phyloP scores from a whole-genome alignment of 2,888 invertebrate species.

The Watsonalla binaria region DNA sequence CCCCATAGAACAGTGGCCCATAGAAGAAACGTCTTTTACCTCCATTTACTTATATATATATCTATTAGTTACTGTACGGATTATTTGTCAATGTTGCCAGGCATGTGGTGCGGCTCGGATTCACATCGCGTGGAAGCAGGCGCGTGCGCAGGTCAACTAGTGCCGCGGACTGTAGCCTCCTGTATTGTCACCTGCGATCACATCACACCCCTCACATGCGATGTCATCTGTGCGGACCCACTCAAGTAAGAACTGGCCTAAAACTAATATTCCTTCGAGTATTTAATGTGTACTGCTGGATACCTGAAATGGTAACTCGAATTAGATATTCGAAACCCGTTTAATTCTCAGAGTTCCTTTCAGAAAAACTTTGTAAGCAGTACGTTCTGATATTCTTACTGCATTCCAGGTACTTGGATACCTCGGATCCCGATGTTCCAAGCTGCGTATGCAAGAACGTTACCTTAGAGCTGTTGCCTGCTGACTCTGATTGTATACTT shows the following conservation, averaged over 20 bases:
- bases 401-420: conserved; percentile 53
- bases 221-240: conserved; percentile 53
- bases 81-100: conserved; percentile 22
- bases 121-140: conserved; percentile 64
- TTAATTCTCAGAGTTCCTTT: too few relatives aligned
- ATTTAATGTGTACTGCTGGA: too few relatives aligned
- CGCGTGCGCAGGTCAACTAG: conserved; percentile 60
- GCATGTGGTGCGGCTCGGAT: conserved; percentile 66
- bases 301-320: too few relatives aligned
- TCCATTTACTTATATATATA: too few relatives aligned
- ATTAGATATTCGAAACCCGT: too few relatives aligned
- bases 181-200: conserved; percentile 55
- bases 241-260: conserved; percentile 52
- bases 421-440: conserved; percentile 61
- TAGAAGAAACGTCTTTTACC: background rate
- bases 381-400: background rate
- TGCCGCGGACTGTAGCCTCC: conserved; percentile 52
- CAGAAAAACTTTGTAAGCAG: background rate
- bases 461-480: conserved; percentile 57
- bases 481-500: conserved; percentile 67
- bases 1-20: too few relatives aligned
- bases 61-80: too few relatives aligned
- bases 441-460: conserved; percentile 64
- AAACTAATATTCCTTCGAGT: background rate
- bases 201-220: conserved; percentile 41